Evolutionary conservation across 2,888 invertebrate genomes (phyloP), one percentile per base, ranked within the genome.

Genomic region (Brenthis daphne): DNA sequence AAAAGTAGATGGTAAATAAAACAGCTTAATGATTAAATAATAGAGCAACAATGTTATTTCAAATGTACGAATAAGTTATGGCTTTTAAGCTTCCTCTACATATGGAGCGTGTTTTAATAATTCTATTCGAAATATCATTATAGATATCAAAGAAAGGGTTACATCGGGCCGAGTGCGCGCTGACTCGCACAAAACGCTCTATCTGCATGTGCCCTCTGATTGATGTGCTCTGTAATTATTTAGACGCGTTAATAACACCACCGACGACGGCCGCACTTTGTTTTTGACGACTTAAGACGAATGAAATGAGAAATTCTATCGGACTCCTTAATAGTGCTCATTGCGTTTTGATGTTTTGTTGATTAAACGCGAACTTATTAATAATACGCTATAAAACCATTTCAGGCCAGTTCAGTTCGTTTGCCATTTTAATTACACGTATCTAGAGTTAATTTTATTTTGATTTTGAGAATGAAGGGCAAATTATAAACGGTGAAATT

Each of bases 161-260:
- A 88, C 87, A 86, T 87, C 85, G 88, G 86, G 86, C 85, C 86
- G 87, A 82, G 81, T 83, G 85, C 80, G 81, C 85, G 89, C 92
- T 91, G 91, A 90, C 92, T 92, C 91, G 91, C 92, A 90, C 89
- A 91, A 90, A 89, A 88, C 85, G 85, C 81, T 87, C 88, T 89
- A 91, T 91, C 91, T 92, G 91, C 91, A 90, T 91, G 86, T 88
- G 88, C 85, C 83, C 80, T 80, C 84, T 93, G 93, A 93, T 92
- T 93, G 93, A 93, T 93, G 93, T 89, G 85, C 89, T 86, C 90
- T 92, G 89, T 93, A 93, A 93, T 93, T 93, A 93, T 92, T 87
- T 87, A 85, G 93, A 93, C 93, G 89, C 89, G 89, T 88, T 93
- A 93, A 93, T 93, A 93, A 93, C 88, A 93, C 90, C 88, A 86